Base-by-base conservation (phyloP, 2,888 invertebrate genomes). In the Mythimna loreyi region DNA sequence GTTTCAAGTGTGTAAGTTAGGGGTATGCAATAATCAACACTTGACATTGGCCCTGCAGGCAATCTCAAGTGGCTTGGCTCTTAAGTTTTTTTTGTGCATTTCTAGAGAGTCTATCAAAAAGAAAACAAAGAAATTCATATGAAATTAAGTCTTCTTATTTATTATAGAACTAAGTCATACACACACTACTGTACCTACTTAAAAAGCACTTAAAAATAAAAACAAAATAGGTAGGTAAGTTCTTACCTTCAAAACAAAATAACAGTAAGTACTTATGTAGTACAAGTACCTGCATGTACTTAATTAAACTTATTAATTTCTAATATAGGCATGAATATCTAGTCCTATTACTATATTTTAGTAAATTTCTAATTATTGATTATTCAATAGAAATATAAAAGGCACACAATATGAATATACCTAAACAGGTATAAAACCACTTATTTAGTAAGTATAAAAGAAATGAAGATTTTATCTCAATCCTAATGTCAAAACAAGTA, bases 301-400 rank as follows among this genome's bases (percentile, higher is more conserved):
- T 36, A 36, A 43, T 43, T 45, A 60, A 43, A 72, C 61, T 60
- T 43, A 45, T 28, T 52, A 56, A 25, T 13, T 55, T 49, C 23
- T 21, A 43, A 33, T 30, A 11, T 19, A 19, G 21, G 21, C 33
- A 50, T 52, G 0, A 33, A 43, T n/a, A n/a, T n/a, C n/a, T 60
- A 52, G 30, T n/a, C 70, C 74, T 70, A 65, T 11, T 19, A 3
- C 52, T 69, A 69, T 36, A 36, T 13, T 19, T n/a, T 21, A 19
- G 13, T 13, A 53, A 28, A 21, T 6, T 53, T 19, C 21, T 49
- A n/a, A n/a, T n/a, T n/a, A 40, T 25, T 43, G 60, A 56, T 21
- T 21, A 28, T 52, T 60, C 36, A 57, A 47, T 77, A 61, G n/a
- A 28, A 58, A 77, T 28, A n/a, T n/a, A 25, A 40, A 52, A 40